Base-by-base conservation (phyloP, 2,888 invertebrate genomes). In the Drosophila maculinotata region DNA sequence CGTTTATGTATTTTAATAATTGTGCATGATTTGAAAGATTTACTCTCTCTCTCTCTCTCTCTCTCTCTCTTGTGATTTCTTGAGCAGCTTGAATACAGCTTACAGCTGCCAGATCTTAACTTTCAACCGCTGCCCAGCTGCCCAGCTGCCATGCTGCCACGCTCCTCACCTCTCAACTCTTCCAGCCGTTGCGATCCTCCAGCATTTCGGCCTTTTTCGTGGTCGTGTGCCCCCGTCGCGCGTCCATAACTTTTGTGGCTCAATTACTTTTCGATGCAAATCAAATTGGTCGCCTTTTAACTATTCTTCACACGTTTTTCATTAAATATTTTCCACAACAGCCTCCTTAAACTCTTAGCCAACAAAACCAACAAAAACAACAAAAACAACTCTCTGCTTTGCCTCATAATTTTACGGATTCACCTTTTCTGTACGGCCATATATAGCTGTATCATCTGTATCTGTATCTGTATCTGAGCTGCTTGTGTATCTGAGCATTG, bases 1-100 rank as follows among this genome's bases (percentile, higher is more conserved):
- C 84, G 86, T 78, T 89, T 90, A 89, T 89, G 88, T 79, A 87
- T 86, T 88, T 88, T 85, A 89, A 87, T 88, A 89, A 88, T 89
- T 89, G 86, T 88, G 87, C 88, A 88, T 89, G 88, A 88, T 88
- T 87, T 76, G 75, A 64, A 72, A 78, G 75, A 86, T 89, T 87
- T 77, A 70, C 62, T 44, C 28, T 7, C 8, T 26, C 12, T 47
- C 4, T 7, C 12, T 35, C n/a, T 36, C 15, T 38, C n/a, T 10
- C 23, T n/a, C 2, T 9, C 28, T 63, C 42, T 38, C 14, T 0
- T 54, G 31, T 48, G 53, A 44, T 49, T 52, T 58, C 44, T 57
- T 35, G 47, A 48, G 1, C 35, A 36, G 15, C 35, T 33, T 25
- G 25, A 20, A 14, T 10, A 31, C 42, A 57, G 60, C 54, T 39